phyloP scores from a whole-genome alignment of 2,113 vertebrate genomes.

The Perca flavescens region DNA sequence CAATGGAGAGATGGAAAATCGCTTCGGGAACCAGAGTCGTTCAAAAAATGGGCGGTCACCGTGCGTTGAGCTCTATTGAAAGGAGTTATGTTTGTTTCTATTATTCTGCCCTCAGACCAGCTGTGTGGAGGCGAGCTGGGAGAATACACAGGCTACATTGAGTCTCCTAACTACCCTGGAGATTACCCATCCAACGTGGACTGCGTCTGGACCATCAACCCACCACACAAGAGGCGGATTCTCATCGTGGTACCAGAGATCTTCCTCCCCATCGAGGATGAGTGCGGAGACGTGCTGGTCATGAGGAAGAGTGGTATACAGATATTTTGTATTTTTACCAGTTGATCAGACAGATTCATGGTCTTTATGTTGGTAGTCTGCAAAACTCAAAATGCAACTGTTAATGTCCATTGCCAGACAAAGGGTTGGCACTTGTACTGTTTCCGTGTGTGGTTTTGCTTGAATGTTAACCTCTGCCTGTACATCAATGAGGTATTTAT shows the following conservation, averaged over 20 bases:
- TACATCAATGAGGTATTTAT: not conserved
- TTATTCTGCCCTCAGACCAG: slow-evolving; percentile 80
- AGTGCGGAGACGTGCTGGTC: slow-evolving; percentile 96
- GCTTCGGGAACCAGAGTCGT: too few species aligned
- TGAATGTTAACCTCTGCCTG: not conserved
- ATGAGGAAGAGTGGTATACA: slow-evolving; percentile 97
- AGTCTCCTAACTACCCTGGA: slow-evolving; percentile 98
- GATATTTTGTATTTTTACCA: not conserved
- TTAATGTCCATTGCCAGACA: not conserved
- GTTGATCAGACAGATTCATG: not conserved
- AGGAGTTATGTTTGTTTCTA: not conserved
- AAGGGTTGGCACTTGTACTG: not conserved
- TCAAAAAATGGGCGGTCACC: too few species aligned
- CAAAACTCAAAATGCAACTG: not conserved
- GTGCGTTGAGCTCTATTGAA: not conserved
- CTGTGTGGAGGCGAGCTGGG: slow-evolving; percentile 96
- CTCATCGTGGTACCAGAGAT: slow-evolving; percentile 98
- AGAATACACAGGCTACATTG: slow-evolving; percentile 95
- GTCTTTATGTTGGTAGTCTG: not conserved
- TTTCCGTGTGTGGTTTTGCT: too few species aligned
- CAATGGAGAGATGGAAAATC: too few species aligned
- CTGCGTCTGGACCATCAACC: slow-evolving; percentile 97
- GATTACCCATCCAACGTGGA: slow-evolving; percentile 96
- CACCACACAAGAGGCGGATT: slow-evolving; percentile 95
- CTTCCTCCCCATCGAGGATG: slow-evolving; percentile 96